Evolutionary conservation across 2,797 vertebrate species (phyloP).

Genomic region (Carcharodon carcharias): DNA sequence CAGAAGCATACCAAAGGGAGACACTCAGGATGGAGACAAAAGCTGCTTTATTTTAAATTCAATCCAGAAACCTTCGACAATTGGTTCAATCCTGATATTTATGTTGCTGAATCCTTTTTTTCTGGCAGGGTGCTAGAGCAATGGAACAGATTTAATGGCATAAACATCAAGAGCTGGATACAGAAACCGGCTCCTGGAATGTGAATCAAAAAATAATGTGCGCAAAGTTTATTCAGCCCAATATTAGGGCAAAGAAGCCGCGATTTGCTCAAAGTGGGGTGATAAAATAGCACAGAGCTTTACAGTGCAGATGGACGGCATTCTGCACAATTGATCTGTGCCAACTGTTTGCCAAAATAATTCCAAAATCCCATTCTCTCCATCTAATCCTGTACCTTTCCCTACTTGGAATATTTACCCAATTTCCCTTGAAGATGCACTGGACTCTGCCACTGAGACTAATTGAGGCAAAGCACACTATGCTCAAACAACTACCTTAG

Average conservation of each 20-base stretch:
- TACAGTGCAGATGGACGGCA: not conserved
- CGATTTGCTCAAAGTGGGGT: no score
- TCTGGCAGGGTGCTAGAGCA: not conserved
- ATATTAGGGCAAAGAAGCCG: no score
- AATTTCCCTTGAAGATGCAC: not conserved
- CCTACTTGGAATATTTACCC: not conserved
- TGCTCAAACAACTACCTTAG: not conserved
- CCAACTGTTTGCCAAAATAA: not conserved
- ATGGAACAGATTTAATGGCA: not conserved
- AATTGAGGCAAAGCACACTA: not conserved
- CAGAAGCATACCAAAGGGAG: not conserved
- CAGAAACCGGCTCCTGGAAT: not conserved
- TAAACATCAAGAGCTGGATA: not conserved
- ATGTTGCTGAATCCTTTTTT: not conserved
- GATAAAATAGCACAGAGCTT: not conserved
- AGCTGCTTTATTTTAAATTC: not conserved
- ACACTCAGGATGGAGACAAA: not conserved
- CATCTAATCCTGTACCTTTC: not conserved
- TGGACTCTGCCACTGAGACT: not conserved
- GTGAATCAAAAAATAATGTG: not conserved
- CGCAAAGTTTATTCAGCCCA: no score
- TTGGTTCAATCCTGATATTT: not conserved
- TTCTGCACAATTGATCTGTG: not conserved
- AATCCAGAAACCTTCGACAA: not conserved
- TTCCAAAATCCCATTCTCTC: not conserved